These are phyloP conservation scores for Phylloscopus trochilus DNA, from an alignment of 2,113 vertebrate species.

Conservation along the genomic window DNA sequence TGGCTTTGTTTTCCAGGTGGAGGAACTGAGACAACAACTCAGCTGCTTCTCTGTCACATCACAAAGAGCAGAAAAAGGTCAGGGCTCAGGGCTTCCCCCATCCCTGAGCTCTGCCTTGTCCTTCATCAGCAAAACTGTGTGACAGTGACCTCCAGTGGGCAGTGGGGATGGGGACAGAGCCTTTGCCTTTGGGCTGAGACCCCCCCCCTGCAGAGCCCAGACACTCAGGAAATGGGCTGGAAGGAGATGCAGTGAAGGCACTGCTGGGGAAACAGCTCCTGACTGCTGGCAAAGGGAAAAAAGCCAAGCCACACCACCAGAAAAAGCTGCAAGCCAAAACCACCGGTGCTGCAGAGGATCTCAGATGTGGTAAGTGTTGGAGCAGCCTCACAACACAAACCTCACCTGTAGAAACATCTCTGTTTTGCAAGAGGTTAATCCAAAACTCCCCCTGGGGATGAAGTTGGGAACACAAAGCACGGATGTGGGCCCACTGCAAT, in stretches of 20 bases:
- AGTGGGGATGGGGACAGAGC: not conserved
- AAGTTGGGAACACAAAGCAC: not conserved
- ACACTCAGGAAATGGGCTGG: fast-evolving
- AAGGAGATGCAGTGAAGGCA: no score
- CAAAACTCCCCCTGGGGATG: not conserved
- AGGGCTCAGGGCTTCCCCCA: not conserved
- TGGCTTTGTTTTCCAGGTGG: not conserved
- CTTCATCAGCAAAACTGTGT: not conserved
- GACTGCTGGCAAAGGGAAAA: not conserved
- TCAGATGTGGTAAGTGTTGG: fast-evolving
- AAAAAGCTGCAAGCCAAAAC: not conserved
- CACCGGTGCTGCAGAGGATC: not conserved
- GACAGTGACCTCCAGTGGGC: constrained; percentile 57
- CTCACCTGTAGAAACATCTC: not conserved
- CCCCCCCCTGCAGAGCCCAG: not conserved
- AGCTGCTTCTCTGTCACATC: not conserved
- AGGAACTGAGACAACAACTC: not conserved
- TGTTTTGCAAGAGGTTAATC: not conserved
- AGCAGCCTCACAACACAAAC: not conserved
- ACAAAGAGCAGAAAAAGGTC: not conserved
- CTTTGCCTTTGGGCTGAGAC: not conserved
- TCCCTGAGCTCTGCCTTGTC: not conserved
- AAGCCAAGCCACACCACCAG: not conserved
- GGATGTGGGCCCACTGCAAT: not conserved
- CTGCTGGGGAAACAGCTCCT: not conserved